Base-by-base conservation (phyloP, 2,113 vertebrate genomes). In the Meriones unguiculatus region DNA sequence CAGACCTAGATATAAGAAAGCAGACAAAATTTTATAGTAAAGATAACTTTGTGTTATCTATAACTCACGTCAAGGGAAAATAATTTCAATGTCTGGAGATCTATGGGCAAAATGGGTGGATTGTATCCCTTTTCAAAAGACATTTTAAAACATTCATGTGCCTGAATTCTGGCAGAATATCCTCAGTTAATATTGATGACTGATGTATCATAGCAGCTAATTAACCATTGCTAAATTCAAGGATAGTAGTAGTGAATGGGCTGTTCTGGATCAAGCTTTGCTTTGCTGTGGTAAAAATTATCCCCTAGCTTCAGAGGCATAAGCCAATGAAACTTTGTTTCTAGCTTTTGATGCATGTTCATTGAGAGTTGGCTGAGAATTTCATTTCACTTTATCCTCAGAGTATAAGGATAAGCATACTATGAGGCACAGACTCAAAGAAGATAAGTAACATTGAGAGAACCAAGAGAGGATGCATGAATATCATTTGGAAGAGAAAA, bases 21-120 rank as follows among this genome's bases (percentile, higher is more conserved):
- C 35, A 97, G 93, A 17, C 38, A 89, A 67, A 86, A 73, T 24
- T 89, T 88, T 85, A 22, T 69, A 70, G 25, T 52, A 93, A 20
- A 57, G 88, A 46, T 70, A 96, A 94, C 38, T 82, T 11, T 90
- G 30, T 64, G 73, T 70, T 94, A 77, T 95, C 32, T 84, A 12
- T 91, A 82, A 95, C 94, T 92, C 76, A 92, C 22, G 88, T 20
- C 64, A 87, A 78, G 67, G 64, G 3, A 90, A 97, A 94, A 84
- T 73, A 52, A 94, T 93, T 96, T 62, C 64, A 65, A 92, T 88
- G 50, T 92, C 59, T 76, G 12, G 32, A 95, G 92, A 94, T 76
- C 67, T 41, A 81, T 64, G 64, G 18, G 54, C 46, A 86, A 94
- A 57, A 24, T 85, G 82, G 38, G 89, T 22, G 54, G 54, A 78